Evolutionary conservation across 1,140 invertebrate genomes (phyloP), one percentile per base, ranked within the genome.

Genomic region (Habropoda laboriosa): DNA sequence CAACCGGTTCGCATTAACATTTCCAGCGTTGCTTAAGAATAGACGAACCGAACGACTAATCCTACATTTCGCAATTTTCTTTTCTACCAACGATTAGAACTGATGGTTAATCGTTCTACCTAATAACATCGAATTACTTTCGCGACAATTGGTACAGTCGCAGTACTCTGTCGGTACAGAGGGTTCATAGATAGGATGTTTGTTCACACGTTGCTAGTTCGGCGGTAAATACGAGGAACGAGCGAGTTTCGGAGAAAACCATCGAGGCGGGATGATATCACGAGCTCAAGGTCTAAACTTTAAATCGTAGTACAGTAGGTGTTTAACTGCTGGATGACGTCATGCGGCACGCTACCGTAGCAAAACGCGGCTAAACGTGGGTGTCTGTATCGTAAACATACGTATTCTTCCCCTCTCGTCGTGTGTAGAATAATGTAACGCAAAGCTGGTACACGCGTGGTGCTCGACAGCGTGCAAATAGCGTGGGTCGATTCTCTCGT

Each of bases 321-420:
- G 70, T 83, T 86, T 83, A 86, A 80, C 68, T 81, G 63, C 60
- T 38, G 63, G 81, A 72, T 85, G 83, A 85, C 82, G 82, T 67
- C 83, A 85, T 66, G 61, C 49, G 12, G 16, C 58, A 27, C 35
- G 58, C 60, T 80, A 76, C 45, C 24, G 64, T 42, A 30, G 35
- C 32, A n/a, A 27, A n/a, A 72, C 18, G 42, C 57, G 38, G 3
- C 16, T n/a, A 55, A 24, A 30, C 24, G 66, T 60, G 53, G 53
- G 74, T 60, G 66, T 49, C 18, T 8, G 40, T 8, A 8, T 67
- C 42, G 66, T 70, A 71, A 60, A 45, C 57, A n/a, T n/a, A 49
- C n/a, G 24, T 38, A 13, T 24, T 16, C 55, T 4, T 5, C 27
- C 4, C 5, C 4, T 57, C 8, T 27, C 7, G 16, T 1, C 16